Percentiles rank a stretch among this genome's conserved stretches.
Evolutionary conservation across 1,140 invertebrate genomes (phyloP).

Genomic region (Gonatopus flavifemur): DNA sequence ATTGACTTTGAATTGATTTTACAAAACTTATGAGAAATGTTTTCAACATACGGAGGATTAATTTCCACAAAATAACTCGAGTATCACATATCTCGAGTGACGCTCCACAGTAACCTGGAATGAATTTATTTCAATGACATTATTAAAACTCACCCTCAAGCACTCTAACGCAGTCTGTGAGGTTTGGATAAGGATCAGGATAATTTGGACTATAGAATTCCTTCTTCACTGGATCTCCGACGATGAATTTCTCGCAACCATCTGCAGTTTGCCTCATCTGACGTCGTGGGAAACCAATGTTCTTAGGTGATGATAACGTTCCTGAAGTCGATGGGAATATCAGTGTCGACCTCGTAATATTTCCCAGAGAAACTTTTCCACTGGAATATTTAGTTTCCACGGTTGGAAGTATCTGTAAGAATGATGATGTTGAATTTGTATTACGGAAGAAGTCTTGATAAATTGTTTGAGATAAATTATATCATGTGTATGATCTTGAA

Average conservation of each 20-base stretch:
- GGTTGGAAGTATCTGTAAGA: slow-evolving; percentile 21
- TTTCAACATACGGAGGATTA: no score
- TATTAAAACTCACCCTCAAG: slow-evolving; percentile 73
- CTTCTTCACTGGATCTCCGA: slow-evolving; percentile 59
- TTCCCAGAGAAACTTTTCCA: not conserved
- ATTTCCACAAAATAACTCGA: no score
- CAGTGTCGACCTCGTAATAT: slow-evolving; percentile 1
- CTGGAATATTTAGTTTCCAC: not conserved
- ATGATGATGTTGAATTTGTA: no score
- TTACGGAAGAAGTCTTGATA: no score
- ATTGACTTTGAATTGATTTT: no score
- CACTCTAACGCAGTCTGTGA: slow-evolving; percentile 69
- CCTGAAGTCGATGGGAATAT: slow-evolving; percentile 5
- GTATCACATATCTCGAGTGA: no score
- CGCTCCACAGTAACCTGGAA: no score
- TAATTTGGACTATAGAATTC: slow-evolving; percentile 78
- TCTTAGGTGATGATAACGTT: slow-evolving; percentile 7
- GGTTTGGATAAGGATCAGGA: slow-evolving; percentile 71
- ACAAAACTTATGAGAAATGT: no score
- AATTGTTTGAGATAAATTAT: no score
- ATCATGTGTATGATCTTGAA: no score
- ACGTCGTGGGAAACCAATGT: slow-evolving; percentile 32
- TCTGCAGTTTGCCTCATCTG: slow-evolving; percentile 43
- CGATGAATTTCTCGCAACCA: slow-evolving; percentile 61
- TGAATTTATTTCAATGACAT: no score